Base-by-base conservation (phyloP, 2,888 invertebrate genomes). In the Cerceris ruficornis region DNA sequence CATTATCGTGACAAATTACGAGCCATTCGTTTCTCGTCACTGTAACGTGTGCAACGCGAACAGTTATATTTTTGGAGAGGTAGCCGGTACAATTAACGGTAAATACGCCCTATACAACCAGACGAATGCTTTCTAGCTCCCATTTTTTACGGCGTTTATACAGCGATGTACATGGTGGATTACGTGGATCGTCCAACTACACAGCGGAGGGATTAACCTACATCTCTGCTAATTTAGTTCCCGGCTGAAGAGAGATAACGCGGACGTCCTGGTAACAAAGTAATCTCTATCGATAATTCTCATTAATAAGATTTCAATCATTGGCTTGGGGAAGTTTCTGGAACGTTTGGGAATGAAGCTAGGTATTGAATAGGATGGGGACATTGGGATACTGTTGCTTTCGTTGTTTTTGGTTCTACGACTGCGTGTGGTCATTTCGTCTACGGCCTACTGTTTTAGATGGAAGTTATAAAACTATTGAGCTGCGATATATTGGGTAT, bases 171-270 rank as follows among this genome's bases (percentile, higher is more conserved):
- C 49, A 43, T 49, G 49, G 46, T 52, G 62, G 42, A 62, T 66
- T 70, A 67, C 70, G 66, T 76, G 28, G 28, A 58, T 60, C 55
- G 43, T 66, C 54, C 67, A 77, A 70, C 70, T 77, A 70, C 67
- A 62, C 60, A 62, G 77, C 77, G 39, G 50, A 67, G 57, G 67
- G 61, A 76, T 77, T 77, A 76, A 77, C 77, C 77, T 65, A 76
- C 77, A 70, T 77, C 64, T 76, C 70, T 28, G 28, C 65, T 58
- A 75, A 69, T 75, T 52, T 61, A 75, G 69, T 69, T 75, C 52
- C 69, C 55, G 41, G 49, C 59, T 52, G 52, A 75, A 66, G 9
- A 57, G 52, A 49, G 50, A 65, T 17, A 54, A 64, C 13, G 15
- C 55, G 8, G 11, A n/a, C 54, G 13, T 14, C 42, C 55, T 39